Conservation (phyloP, 23 tunicate species). For the Phallusia fumigata region DNA sequence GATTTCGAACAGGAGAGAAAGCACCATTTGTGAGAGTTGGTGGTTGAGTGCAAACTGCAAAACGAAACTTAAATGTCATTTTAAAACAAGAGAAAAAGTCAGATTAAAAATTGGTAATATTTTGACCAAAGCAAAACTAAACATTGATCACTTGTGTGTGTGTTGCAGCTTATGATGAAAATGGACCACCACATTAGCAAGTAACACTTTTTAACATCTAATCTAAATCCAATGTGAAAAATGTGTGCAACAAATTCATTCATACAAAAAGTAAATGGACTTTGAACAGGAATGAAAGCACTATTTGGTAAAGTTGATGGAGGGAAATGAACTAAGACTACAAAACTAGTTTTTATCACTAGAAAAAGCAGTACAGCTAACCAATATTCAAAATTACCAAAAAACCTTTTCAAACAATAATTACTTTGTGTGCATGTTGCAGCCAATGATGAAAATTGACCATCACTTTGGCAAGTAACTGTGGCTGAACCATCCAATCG, state of each 20-base stretch:
- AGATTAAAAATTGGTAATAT: not conserved
- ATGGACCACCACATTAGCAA: slow-evolving; percentile 6
- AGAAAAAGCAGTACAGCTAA: not conserved
- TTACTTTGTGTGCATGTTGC: slow-evolving; percentile 27
- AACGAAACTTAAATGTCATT: not conserved
- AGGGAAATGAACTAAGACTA: not conserved
- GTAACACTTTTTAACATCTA: slow-evolving; percentile 13
- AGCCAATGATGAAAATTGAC: slow-evolving; percentile 5
- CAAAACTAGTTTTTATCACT: not conserved
- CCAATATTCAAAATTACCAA: no score
- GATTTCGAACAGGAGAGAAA: not conserved
- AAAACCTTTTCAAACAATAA: no score
- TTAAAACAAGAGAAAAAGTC: not conserved
- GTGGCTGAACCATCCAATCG: slow-evolving; percentile 20
- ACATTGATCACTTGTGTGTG: not conserved
- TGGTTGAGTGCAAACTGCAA: slow-evolving; percentile 9
- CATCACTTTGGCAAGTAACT: slow-evolving; percentile 16
- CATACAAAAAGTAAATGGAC: not conserved
- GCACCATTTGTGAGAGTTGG: slow-evolving; percentile 20
- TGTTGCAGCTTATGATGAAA: slow-evolving; percentile 13
- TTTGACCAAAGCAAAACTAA: not conserved
- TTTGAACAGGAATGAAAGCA: not conserved
- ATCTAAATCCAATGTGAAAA: slow-evolving; percentile 17
- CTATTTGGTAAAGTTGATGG: slow-evolving; percentile 18
- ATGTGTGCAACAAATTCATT: slow-evolving; percentile 15